phyloP scores from a whole-genome alignment of 1,140 invertebrate genomes.

The Euborellia annulipes region DNA sequence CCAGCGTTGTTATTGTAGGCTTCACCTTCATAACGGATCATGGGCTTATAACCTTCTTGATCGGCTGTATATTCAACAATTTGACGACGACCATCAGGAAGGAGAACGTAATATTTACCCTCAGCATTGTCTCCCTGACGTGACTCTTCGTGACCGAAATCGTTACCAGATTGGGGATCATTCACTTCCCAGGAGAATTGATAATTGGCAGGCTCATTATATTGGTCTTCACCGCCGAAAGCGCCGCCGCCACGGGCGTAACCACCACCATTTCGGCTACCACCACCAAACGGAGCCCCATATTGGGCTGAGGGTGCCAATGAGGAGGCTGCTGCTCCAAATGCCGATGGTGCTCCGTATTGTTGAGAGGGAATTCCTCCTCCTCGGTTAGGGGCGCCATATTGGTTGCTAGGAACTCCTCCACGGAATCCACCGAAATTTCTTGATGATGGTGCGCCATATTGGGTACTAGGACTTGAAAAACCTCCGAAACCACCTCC shows the following conservation, averaged over 20 bases:
- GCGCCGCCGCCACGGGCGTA: conserved; percentile 8
- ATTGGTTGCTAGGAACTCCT: not conserved
- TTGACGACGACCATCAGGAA: conserved; percentile 74
- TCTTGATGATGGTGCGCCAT: too few species aligned
- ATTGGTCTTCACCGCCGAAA: conserved; percentile 9
- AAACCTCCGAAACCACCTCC: too few species aligned
- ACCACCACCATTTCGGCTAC: not conserved
- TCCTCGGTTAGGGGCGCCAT: not conserved
- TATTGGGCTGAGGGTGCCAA: conserved; percentile 6
- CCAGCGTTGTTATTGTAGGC: conserved; percentile 28
- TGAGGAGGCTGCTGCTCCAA: not conserved
- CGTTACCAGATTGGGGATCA: conserved; percentile 53
- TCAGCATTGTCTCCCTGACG: conserved; percentile 60
- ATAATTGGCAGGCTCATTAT: conserved; percentile 50
- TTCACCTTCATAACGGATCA: conserved; percentile 64
- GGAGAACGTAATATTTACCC: conserved; percentile 68
- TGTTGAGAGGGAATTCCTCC: conserved; percentile 1
- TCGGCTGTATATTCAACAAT: conserved; percentile 71
- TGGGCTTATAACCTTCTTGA: conserved; percentile 62
- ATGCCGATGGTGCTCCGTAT: conserved; percentile 1
- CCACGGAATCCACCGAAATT: too few species aligned
- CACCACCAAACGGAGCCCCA: conserved; percentile 5
- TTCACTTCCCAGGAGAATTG: conserved; percentile 72
- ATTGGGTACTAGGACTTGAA: too few species aligned
- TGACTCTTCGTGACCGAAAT: conserved; percentile 67